Evolutionary conservation across 2,113 vertebrate genomes (phyloP).

Genomic region (Aspiorhynchus laticeps): DNA sequence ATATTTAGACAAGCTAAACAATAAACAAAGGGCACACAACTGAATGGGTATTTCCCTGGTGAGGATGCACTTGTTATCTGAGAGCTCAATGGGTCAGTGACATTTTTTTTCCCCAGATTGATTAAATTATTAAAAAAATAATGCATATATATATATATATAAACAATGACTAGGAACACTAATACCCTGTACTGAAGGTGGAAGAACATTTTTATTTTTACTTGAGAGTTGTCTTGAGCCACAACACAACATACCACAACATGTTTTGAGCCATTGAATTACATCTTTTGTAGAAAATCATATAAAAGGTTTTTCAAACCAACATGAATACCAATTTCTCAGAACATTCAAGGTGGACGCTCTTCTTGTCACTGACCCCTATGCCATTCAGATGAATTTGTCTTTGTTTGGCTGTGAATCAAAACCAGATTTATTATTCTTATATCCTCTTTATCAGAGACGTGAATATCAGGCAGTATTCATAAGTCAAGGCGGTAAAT

Average conservation of each 20-base stretch:
- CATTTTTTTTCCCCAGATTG: no score
- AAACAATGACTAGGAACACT: no score
- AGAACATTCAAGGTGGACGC: neutral
- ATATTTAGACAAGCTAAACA: neutral
- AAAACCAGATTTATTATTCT: conserved; percentile 11
- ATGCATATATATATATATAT: no score
- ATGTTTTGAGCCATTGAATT: neutral
- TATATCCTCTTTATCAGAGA: conserved; percentile 37
- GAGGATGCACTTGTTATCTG: neutral
- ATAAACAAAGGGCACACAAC: neutral
- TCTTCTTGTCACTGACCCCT: neutral
- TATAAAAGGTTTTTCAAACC: neutral
- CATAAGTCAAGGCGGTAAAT: conserved; percentile 49
- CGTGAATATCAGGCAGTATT: conserved; percentile 41
- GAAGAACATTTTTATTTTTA: neutral
- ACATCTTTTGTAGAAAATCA: neutral
- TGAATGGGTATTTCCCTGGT: neutral
- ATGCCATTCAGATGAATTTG: neutral
- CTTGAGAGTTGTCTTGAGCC: no score
- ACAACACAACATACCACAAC: no score
- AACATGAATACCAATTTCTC: neutral
- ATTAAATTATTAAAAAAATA: no score
- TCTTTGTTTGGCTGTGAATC: neutral
- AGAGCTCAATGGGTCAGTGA: neutral
- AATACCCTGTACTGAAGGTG: neutral